Evolutionary conservation across 2,888 invertebrate genomes (phyloP).

Genomic region (Ariolimax columbianus): DNA sequence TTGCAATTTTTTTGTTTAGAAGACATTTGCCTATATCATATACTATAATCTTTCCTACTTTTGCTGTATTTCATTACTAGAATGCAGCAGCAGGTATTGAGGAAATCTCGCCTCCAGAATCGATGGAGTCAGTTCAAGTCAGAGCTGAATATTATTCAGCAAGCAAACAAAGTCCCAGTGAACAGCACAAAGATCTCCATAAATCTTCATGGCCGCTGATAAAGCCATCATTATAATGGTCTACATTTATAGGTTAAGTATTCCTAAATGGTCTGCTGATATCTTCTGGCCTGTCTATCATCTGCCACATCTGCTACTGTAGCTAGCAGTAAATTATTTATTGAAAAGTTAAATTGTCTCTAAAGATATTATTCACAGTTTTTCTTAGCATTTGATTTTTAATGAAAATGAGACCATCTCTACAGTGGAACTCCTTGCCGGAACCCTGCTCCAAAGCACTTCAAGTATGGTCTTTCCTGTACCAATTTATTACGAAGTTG

Average conservation of each 20-base stretch:
- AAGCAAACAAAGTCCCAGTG: slow-evolving; percentile 55
- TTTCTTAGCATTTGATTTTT: neutral
- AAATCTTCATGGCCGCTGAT: neutral
- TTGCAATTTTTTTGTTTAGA: too few relatives aligned
- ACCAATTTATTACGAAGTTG: too few relatives aligned
- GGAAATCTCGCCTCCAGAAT: slow-evolving; percentile 67
- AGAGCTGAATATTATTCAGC: slow-evolving; percentile 67
- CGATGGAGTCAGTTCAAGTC: slow-evolving; percentile 68
- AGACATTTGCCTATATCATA: too few relatives aligned
- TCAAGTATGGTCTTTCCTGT: too few relatives aligned
- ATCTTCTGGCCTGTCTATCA: too few relatives aligned
- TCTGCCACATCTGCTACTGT: too few relatives aligned
- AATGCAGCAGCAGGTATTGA: slow-evolving; percentile 62
- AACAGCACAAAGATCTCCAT: neutral
- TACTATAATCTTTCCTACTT: neutral
- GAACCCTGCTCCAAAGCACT: too few relatives aligned
- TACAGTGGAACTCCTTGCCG: neutral
- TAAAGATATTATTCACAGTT: neutral
- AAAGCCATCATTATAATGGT: neutral
- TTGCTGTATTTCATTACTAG: slow-evolving; percentile 53
- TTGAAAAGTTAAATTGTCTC: too few relatives aligned
- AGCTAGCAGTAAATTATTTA: too few relatives aligned
- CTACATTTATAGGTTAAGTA: neutral
- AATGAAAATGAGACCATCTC: neutral
- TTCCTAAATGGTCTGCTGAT: neutral